Percentiles rank a stretch among this genome's conserved stretches.
Conservation (phyloP, 2,113 vertebrate species). For the Mustela lutreola region DNA sequence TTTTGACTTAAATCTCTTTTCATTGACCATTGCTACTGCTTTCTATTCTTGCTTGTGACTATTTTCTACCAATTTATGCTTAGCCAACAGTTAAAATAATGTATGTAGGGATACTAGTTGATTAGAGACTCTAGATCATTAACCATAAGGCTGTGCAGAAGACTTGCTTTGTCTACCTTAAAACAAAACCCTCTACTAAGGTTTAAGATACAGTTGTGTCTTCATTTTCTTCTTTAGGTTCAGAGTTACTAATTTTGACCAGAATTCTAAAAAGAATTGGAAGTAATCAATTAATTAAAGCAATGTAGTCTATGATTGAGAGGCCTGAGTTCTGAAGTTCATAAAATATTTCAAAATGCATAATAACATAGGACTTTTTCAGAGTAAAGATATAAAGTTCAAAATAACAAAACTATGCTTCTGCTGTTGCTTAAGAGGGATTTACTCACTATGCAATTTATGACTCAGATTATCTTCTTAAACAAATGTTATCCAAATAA, state of each 20-base stretch:
- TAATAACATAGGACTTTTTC: not conserved
- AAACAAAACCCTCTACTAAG: not conserved
- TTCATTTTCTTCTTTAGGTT: constrained; percentile 52
- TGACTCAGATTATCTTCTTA: constrained; percentile 54
- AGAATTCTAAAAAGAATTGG: not conserved
- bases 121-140: not conserved
- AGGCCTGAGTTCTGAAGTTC: not conserved
- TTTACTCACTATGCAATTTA: constrained; percentile 47
- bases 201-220: not conserved
- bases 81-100: constrained; percentile 12
- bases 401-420: constrained; percentile 46
- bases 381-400: constrained; percentile 40
- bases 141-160: not conserved
- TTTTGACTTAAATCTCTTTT: constrained; percentile 30
- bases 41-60: not conserved
- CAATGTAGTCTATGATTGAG: not conserved
- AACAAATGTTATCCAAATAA: constrained; percentile 41
- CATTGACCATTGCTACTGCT: not conserved
- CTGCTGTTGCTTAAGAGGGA: constrained; percentile 1
- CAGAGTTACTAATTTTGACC: constrained; percentile 26
- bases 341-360: constrained; percentile 52
- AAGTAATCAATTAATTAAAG: constrained; percentile 28
- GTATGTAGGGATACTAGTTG: not conserved
- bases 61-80: constrained; percentile 17
- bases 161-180: not conserved